Evolutionary conservation across 1,140 invertebrate genomes (phyloP).

Genomic region (Lamellibrachia luymesi): DNA sequence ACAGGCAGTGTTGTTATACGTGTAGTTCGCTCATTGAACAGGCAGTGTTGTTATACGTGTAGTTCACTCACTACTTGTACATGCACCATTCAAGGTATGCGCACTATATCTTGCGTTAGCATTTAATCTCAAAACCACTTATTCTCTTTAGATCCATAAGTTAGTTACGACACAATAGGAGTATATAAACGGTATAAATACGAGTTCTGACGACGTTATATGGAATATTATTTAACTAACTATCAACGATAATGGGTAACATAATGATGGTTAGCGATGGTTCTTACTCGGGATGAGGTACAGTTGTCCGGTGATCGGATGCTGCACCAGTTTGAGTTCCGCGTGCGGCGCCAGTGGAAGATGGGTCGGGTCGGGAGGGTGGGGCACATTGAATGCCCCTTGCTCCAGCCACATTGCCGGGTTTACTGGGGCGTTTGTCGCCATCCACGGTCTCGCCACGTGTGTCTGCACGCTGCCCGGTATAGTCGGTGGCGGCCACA

Average conservation of each 20-base stretch:
- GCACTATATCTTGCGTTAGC: no score
- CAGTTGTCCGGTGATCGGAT: background rate
- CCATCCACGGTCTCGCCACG: background rate
- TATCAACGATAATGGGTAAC: background rate
- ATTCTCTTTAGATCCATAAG: no score
- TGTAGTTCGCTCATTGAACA: no score
- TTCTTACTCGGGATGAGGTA: background rate
- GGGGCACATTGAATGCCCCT: background rate
- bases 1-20: no score
- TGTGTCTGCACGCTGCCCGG: background rate
- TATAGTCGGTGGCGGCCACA: background rate
- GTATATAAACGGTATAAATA: no score
- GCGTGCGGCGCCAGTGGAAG: background rate
- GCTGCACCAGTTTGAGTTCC: background rate
- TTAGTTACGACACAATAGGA: no score
- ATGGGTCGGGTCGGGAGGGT: background rate
- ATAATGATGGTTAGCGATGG: background rate
- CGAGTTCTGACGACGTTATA: no score
- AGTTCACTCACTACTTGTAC: no score
- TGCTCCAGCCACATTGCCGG: background rate
- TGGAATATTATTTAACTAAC: no score
- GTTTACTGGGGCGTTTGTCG: background rate
- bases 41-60: no score
- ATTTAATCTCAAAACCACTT: no score
- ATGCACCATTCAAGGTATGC: no score